phyloP scores from a whole-genome alignment of 2,797 vertebrate species.

The Tympanoctomys barrerae region DNA sequence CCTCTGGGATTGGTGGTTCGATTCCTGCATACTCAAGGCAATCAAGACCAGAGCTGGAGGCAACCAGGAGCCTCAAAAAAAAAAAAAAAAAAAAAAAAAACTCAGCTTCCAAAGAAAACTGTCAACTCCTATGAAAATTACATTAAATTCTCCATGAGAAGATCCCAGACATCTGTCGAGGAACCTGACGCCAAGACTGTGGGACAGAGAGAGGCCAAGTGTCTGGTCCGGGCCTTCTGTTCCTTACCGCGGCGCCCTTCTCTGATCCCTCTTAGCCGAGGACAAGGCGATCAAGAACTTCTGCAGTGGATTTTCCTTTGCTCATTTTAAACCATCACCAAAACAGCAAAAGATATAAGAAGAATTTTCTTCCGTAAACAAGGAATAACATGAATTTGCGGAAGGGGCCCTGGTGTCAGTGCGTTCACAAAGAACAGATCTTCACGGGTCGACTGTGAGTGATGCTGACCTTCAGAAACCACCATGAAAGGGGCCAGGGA shows the following conservation, averaged over 20 bases:
- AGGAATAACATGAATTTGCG: background rate
- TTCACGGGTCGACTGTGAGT: background rate
- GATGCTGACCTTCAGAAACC: constrained; percentile 25
- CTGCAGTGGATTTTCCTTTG: background rate
- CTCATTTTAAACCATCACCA: constrained; percentile 51
- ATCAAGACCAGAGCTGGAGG: no score
- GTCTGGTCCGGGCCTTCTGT: background rate
- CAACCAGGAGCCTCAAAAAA: no score
- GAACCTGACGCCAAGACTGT: background rate
- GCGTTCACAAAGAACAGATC: background rate
- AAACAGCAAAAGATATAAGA: background rate
- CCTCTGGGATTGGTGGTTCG: no score
- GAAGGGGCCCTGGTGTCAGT: background rate
- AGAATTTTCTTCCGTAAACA: background rate
- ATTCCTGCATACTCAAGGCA: no score
- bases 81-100: no score
- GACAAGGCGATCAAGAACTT: background rate
- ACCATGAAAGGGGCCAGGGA: background rate
- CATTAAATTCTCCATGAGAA: constrained; percentile 35
- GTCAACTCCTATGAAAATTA: constrained; percentile 31
- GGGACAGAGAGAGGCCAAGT: background rate
- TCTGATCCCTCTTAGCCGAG: background rate
- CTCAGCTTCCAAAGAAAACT: background rate
- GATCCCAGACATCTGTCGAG: background rate
- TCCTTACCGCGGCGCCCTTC: background rate